Conservation (phyloP, 2,888 invertebrate species). For the Plebejus anna region DNA sequence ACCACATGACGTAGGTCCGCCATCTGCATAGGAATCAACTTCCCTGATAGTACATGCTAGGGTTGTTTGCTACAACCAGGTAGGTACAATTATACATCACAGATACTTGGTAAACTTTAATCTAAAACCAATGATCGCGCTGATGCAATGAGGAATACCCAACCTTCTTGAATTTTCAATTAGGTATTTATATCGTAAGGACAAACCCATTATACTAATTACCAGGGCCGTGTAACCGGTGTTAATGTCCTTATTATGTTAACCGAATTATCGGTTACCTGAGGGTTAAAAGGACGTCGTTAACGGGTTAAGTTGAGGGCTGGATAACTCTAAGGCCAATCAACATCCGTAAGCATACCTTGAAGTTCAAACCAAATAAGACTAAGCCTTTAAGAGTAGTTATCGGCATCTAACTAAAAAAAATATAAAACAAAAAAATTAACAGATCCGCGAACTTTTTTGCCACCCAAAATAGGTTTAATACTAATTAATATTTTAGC, state of each 20-base stretch:
- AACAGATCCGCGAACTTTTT: background rate
- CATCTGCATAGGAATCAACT: no score
- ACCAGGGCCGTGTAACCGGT: background rate
- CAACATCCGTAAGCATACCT: background rate
- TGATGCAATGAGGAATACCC: background rate
- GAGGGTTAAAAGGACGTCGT: background rate
- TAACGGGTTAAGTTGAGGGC: background rate
- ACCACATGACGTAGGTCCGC: no score
- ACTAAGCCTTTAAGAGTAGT: background rate
- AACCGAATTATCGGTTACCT: background rate
- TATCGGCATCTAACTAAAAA: background rate
- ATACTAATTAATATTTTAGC: background rate
- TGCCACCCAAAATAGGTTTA: background rate
- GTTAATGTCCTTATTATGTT: background rate
- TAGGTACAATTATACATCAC: no score
- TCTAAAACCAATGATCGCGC: background rate
- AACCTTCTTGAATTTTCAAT: background rate
- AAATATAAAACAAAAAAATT: background rate
- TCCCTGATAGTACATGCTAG: no score
- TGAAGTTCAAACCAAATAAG: background rate
- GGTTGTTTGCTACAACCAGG: no score
- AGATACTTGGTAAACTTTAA: background rate
- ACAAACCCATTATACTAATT: slow-evolving; percentile 3
- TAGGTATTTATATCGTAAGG: background rate
- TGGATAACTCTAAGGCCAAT: background rate